A percentile compares a stretch with the other conserved stretches of the same genome.
Evolutionary conservation across 53 echinoderm and acorn worm species (phyloP).

Genomic region (Echinarachnius parma): DNA sequence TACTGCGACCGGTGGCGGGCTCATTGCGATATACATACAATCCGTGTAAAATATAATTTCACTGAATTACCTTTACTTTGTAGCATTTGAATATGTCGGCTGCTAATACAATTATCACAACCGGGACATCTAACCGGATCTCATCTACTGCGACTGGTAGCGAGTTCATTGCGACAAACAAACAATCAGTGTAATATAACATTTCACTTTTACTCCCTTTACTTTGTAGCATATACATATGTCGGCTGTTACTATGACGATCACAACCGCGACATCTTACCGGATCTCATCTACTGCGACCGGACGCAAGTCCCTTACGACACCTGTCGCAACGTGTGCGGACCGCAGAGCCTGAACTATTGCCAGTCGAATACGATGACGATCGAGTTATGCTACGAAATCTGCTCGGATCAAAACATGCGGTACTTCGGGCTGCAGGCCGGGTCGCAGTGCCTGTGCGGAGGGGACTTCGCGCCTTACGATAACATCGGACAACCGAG

Average conservation of each 20-base stretch:
- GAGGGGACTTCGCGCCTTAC: slow-evolving; percentile 53
- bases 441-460: slow-evolving; percentile 66
- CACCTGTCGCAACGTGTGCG: slow-evolving; percentile 28
- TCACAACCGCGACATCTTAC: slow-evolving; percentile 2
- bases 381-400: slow-evolving; percentile 42
- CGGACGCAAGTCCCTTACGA: neutral
- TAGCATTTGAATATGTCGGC: no score
- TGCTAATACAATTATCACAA: no score
- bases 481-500: slow-evolving; percentile 6
- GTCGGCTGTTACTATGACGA: slow-evolving; percentile 63
- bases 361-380: slow-evolving; percentile 61
- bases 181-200: no score
- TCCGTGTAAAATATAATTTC: no score
- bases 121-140: no score
- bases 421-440: slow-evolving; percentile 56
- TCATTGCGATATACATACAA: no score
- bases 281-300: slow-evolving; percentile 62
- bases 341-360: slow-evolving; percentile 7
- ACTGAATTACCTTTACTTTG: no score
- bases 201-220: no score
- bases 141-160: no score
- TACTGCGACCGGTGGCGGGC: no score
- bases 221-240: no score
- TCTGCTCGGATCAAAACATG: slow-evolving; percentile 57
- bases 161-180: no score